Evolutionary conservation across 2,888 invertebrate genomes (phyloP).

Genomic region (Leptinotarsa peninsularis): DNA sequence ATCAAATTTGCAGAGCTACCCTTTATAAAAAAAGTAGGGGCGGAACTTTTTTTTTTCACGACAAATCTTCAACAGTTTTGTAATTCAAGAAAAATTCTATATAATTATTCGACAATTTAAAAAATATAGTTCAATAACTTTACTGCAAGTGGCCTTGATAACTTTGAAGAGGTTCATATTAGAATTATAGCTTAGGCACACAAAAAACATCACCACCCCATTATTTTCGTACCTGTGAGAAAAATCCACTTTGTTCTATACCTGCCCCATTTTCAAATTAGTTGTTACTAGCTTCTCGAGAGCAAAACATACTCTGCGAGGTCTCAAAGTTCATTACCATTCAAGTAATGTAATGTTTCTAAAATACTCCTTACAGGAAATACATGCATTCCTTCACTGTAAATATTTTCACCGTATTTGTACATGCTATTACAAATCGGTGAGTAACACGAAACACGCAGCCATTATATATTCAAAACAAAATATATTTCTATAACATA

Average conservation of each 20-base stretch:
- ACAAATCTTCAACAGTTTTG: too few species aligned
- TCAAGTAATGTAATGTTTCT: background rate
- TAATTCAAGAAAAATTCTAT: too few species aligned
- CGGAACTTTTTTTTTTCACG: too few species aligned
- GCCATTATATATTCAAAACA: constrained; percentile 5
- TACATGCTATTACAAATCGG: constrained; percentile 12
- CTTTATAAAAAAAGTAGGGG: too few species aligned
- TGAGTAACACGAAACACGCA: background rate
- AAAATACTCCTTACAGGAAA: constrained; percentile 5
- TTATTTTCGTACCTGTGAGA: too few species aligned
- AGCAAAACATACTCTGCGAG: background rate
- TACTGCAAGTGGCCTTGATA: too few species aligned
- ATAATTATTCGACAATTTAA: too few species aligned
- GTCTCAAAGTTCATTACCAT: constrained; percentile 9
- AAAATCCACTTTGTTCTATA: background rate
- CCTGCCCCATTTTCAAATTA: background rate
- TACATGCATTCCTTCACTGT: constrained; percentile 3
- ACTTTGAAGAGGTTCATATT: too few species aligned
- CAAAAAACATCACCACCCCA: too few species aligned
- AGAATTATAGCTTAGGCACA: too few species aligned
- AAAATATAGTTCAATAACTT: too few species aligned
- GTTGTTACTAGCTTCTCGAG: background rate
- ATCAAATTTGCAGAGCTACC: too few species aligned
- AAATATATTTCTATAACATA: background rate
- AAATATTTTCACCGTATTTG: constrained; percentile 2